Conservation (phyloP, 2,797 vertebrate genomes). For the Tapera naevia region DNA sequence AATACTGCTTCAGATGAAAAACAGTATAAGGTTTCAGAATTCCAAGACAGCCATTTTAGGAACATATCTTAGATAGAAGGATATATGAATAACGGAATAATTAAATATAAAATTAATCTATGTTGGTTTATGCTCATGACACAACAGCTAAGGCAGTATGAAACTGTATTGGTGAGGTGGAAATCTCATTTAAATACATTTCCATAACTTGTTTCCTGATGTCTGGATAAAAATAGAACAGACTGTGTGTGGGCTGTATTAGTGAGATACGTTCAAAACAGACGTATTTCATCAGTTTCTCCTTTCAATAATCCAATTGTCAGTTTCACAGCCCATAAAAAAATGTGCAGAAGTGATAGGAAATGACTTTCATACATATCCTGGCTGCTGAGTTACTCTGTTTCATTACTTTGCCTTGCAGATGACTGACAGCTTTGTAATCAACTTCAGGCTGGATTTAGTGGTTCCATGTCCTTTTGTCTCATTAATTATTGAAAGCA, state of each 20-base stretch:
- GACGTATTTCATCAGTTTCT: constrained; percentile 57
- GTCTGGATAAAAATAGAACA: constrained; percentile 58
- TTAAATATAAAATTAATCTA: constrained; percentile 17
- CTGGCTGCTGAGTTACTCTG: background rate
- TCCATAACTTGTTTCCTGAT: constrained; percentile 59
- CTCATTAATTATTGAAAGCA: constrained; percentile 46
- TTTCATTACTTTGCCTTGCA: constrained; percentile 46
- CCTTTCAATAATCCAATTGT: constrained; percentile 58
- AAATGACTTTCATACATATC: constrained; percentile 65
- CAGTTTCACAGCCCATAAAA: constrained; percentile 51
- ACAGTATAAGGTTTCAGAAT: background rate
- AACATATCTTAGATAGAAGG: background rate
- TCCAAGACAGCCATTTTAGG: background rate
- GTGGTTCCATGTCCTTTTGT: background rate
- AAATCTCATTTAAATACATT: constrained; percentile 51
- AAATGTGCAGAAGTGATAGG: constrained; percentile 36
- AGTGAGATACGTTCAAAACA: constrained; percentile 24
- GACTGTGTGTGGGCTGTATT: constrained; percentile 3
- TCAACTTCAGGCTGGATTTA: constrained; percentile 63
- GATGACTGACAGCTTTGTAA: constrained; percentile 57
- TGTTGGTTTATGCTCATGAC: background rate
- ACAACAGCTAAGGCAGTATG: background rate
- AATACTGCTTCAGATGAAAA: background rate
- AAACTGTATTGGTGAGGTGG: background rate
- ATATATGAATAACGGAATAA: constrained; percentile 14